These are phyloP conservation scores for Silurus lanzhouensis DNA, from an alignment of 2,797 vertebrate genomes.

Conservation along the genomic window DNA sequence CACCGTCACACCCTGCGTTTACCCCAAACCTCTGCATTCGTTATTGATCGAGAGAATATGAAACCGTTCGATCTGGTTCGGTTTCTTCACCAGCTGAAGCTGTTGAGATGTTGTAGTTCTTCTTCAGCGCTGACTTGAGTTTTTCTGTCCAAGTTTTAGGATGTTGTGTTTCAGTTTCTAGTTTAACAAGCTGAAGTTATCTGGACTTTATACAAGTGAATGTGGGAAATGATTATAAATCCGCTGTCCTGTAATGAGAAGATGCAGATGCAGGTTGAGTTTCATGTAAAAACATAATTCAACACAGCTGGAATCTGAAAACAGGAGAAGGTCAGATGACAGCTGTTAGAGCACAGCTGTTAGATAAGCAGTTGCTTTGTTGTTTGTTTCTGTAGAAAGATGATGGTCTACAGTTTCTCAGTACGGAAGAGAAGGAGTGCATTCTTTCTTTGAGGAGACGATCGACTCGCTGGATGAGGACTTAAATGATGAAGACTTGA, in stretches of 20 bases:
- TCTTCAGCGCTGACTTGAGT: not conserved
- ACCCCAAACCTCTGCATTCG: not conserved
- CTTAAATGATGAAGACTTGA: slow-evolving; percentile 67
- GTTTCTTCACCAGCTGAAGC: not conserved
- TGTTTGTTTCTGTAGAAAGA: slow-evolving; percentile 66
- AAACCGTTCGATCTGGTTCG: not conserved
- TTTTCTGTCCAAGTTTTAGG: too few species aligned
- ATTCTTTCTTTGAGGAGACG: slow-evolving; percentile 93
- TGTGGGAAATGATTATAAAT: too few species aligned
- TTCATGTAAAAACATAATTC: too few species aligned
- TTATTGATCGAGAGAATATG: not conserved
- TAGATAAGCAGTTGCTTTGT: not conserved
- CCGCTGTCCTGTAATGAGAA: too few species aligned
- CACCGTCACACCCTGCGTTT: not conserved
- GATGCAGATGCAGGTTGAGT: too few species aligned
- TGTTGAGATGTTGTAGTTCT: not conserved
- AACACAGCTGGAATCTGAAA: too few species aligned
- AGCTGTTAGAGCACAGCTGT: not conserved
- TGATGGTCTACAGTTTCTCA: slow-evolving; percentile 82
- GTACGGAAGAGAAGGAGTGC: slow-evolving; percentile 87
- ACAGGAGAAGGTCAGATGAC: too few species aligned
- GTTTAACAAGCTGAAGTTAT: too few species aligned
- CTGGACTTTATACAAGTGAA: too few species aligned
- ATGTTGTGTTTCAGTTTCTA: too few species aligned
- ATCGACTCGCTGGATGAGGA: slow-evolving; percentile 87